Evolutionary conservation across 64 coral and sea anemone genomes (phyloP), one percentile per base, ranked within the genome.

Genomic region (Catalaphyllia jardinei): DNA sequence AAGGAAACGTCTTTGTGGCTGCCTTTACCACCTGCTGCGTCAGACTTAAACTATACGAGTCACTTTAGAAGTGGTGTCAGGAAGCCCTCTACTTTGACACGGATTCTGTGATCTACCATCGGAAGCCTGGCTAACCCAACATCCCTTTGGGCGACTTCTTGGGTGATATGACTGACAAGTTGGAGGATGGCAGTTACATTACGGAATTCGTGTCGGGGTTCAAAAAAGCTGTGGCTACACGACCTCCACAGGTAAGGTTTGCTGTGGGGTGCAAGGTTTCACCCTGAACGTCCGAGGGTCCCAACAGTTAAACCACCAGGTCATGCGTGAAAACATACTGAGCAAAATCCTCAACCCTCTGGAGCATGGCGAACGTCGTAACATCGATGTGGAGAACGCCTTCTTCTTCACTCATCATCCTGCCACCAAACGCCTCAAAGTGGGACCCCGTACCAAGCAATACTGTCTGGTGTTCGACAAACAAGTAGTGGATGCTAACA

Each of bases 151-250:
- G 86, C 1, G 71, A 60, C 24, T 76, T 24, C 42, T 57, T 88
- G 71, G 86, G 86, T 10, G 86, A 88, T 13, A 52, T 88, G 55
- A 88, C 86, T 19, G 7, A 14, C 25, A 71, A 75, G 31, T 35
- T 75, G 22, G 11, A 50, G 7, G 29, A 27, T 6, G 69, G 86
- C 0, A 42, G 74, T 14, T 4, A 46, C 3, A 88, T 88, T 60
- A 35, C 33, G 33, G 33, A 35, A 35, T 35, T 35, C 33, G 33
- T 35, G 33, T 35, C 33, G 33, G 33, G 10, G 71, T 71, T 15
- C 42, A 71, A 4, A 88, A 88, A 51, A 75, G 25, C 29, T 88
- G 60, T 17, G 86, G 65, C 0, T 88, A 88, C 39, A n/a, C 10
- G 18, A 75, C 71, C 10, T 0, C 3, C 2, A 39, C 55, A 15